phyloP scores from a whole-genome alignment of 1,140 invertebrate genomes.

The Pomacea maculata region DNA sequence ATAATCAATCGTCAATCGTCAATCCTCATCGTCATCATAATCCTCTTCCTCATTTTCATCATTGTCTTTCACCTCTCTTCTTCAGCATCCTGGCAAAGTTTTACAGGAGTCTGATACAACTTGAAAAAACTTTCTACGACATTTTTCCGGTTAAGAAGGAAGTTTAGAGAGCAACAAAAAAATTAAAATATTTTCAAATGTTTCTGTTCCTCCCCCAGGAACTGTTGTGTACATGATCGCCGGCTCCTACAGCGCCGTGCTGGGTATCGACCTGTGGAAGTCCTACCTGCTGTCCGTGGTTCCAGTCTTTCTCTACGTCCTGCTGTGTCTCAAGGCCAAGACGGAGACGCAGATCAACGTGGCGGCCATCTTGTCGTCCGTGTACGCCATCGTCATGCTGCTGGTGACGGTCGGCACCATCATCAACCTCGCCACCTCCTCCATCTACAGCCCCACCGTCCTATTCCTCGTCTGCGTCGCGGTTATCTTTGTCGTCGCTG shows the following conservation, averaged over 20 bases:
- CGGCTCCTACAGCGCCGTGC: slow-evolving; percentile 90
- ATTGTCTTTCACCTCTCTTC: slow-evolving; percentile 74
- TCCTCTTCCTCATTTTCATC: slow-evolving; percentile 84
- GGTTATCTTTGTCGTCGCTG: slow-evolving; percentile 93
- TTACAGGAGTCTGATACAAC: no score
- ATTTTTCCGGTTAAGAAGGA: no score
- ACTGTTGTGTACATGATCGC: slow-evolving; percentile 20
- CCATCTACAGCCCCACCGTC: slow-evolving; percentile 55
- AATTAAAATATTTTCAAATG: no score
- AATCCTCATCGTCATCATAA: slow-evolving; percentile 64
- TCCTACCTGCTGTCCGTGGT: slow-evolving; percentile 57
- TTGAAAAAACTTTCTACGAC: no score
- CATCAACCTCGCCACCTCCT: slow-evolving; percentile 56
- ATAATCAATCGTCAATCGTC: slow-evolving; percentile 48
- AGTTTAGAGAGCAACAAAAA: no score
- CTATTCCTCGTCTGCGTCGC: slow-evolving; percentile 54
- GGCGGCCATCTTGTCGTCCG: slow-evolving; percentile 75
- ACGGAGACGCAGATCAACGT: slow-evolving; percentile 25
- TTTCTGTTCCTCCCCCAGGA: neutral
- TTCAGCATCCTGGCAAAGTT: no score
- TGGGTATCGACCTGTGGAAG: slow-evolving; percentile 73
- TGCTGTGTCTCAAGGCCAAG: slow-evolving; percentile 87
- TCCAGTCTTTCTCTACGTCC: slow-evolving; percentile 72
- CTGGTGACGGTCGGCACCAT: slow-evolving; percentile 62
- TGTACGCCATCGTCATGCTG: slow-evolving; percentile 64